Evolutionary conservation across 2,888 invertebrate genomes (phyloP).

Genomic region (Cephus pygmeus): DNA sequence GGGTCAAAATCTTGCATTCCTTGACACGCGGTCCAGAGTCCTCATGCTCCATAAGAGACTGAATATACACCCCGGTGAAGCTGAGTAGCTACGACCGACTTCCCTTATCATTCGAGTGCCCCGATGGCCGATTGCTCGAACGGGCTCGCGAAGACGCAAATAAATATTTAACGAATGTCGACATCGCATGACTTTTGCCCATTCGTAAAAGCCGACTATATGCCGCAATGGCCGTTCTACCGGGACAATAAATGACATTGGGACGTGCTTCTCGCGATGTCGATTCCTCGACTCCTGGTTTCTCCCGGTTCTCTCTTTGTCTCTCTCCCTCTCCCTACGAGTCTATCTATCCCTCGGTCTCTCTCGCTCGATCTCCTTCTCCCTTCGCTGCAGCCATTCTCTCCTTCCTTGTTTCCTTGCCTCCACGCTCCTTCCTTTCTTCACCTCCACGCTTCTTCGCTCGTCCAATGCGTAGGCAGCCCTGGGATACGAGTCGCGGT

Average conservation of each 20-base stretch:
- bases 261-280: slow-evolving; percentile 44
- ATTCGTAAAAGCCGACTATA: slow-evolving; percentile 41
- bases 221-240: slow-evolving; percentile 37
- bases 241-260: slow-evolving; percentile 53
- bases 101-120: not conserved
- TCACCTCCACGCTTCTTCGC: slow-evolving; percentile 19
- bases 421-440: slow-evolving; percentile 12
- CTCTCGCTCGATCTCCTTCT: not conserved
- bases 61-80: not conserved
- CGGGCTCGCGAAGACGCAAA: not conserved
- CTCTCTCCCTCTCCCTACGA: slow-evolving; percentile 10
- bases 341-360: not conserved
- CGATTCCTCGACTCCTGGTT: slow-evolving; percentile 17
- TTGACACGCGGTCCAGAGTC: not conserved
- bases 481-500: slow-evolving; percentile 51
- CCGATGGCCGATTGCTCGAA: not conserved
- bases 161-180: slow-evolving; percentile 32
- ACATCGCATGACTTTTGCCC: slow-evolving; percentile 37
- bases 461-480: slow-evolving; percentile 51
- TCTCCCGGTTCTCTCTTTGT: slow-evolving; percentile 13
- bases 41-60: not conserved
- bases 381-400: slow-evolving; percentile 1
- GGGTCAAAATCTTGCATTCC: not conserved
- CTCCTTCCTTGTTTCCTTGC: slow-evolving; percentile 20
- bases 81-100: not conserved